Evolutionary conservation across 1,140 invertebrate species (phyloP), one percentile per base, ranked within the genome.

Genomic region (Agrypnia vestita): DNA sequence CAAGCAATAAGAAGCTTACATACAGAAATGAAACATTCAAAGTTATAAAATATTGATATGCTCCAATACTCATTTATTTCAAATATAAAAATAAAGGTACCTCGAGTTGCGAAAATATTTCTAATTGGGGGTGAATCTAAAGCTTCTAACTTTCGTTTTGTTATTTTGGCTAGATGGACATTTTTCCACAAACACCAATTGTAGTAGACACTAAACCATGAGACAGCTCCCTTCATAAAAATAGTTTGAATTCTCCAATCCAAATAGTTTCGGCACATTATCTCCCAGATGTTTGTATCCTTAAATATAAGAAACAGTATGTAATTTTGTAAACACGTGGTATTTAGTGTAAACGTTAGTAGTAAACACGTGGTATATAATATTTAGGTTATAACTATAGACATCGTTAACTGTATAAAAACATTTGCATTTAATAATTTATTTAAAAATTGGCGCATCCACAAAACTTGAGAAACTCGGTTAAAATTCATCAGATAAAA

Each of bases 141-240:
- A 9, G 3, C 59, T 43, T 77, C 55, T 0, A 82, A 49, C 21
- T 56, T 21, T 10, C 43, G 12, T 10, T n/a, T 44, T 6, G 17
- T 73, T 10, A 47, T 59, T 0, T 72, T 59, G 0, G 81, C 77
- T 0, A 46, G 19, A 21, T 53, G 56, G 3, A 79, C 46, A 47
- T 76, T 76, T 79, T 74, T 61, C 81, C 81, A 82, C 12, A 82
- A 59, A 62, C 67, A 76, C 15, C 76, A 79, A 47, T 79, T 82
- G 8, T 72, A 43, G 49, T 82, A 82, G 11, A 79, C 56, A 10
- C 59, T 43, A n/a, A 49, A 44, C 81, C 78, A 79, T 43, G 64
- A 46, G 11, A 82, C 15, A 1, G 55, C 35, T 13, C 77, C 77
- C 46, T 73, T 82, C 35, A 77, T 64, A 47, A 35, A 46, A 17